Evolutionary conservation across 2,113 vertebrate species (phyloP), one percentile per base, ranked within the genome.

Genomic region (Melanerpes aurifrons): DNA sequence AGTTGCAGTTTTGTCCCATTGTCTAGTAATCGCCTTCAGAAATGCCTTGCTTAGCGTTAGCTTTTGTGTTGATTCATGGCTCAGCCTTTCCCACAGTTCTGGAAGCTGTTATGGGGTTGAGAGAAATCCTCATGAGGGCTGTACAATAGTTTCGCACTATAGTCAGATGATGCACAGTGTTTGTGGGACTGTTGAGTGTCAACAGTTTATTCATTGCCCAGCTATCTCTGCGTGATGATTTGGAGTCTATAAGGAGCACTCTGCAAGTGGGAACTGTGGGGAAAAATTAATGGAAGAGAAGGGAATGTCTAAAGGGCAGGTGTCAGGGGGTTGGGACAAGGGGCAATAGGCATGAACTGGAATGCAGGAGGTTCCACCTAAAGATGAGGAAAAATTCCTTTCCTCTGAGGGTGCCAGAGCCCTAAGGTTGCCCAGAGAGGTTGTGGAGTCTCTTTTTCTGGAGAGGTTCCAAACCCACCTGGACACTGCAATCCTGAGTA

Each of bases 11-110:
- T 56, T 86, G 17, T 76, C 26, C 58, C 37, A 37, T 77, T 92
- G 89, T 94, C 43, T 87, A 40, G 31, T 64, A 89, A 91, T 77
- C 80, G 54, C 71, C 61, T 91, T 89, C 82, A 89, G 72, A 71
- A 85, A 53, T 58, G 72, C 43, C 72, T 93, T 61, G 50, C 56
- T 80, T 92, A 58, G 21, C 24, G 0, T 0, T 67, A 68, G 66
- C 64, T 80, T 15, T 94, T 94, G 73, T 89, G 31, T 54, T 6
- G 0, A 54, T 70, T 58, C 48, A 72, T 93, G 90, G 25, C 62
- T 68, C 10, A 2, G 48, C 26, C 40, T 72, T 92, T 83, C 48
- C 17, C 43, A 17, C 48, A 68, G 32, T 73, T 82, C 54, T 59
- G 31, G 15, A 62, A 76, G 63, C 54, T 89, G 1, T 68, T 92